phyloP scores from a whole-genome alignment of 2,113 vertebrate genomes.

The Gopherus evgoodei region DNA sequence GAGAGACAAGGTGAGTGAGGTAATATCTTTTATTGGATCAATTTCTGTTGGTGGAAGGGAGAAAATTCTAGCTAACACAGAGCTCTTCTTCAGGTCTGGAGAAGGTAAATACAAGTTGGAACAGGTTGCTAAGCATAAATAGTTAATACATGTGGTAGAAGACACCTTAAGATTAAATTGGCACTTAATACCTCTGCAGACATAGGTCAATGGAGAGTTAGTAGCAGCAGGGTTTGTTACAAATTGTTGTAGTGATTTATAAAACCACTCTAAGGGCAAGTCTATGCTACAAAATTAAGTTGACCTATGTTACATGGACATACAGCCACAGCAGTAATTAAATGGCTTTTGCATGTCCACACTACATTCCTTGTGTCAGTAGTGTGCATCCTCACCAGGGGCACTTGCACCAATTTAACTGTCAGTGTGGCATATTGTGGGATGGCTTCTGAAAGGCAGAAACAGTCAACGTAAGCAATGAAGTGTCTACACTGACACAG shows the following conservation, averaged over 20 bases:
- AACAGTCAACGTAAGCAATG: background rate
- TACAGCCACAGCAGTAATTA: background rate
- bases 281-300: background rate
- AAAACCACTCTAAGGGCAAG: background rate
- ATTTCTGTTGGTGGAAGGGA: background rate
- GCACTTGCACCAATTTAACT: background rate
- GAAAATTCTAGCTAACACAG: background rate
- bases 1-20: background rate
- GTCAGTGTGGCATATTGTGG: background rate
- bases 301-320: background rate
- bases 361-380: background rate
- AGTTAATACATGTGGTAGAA: background rate
- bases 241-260: background rate
- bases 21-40: background rate
- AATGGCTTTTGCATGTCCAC: background rate
- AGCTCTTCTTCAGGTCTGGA: background rate
- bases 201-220: background rate
- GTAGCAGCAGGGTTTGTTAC: background rate
- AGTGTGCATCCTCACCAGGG: too few species aligned
- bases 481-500: background rate
- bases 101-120: background rate
- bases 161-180: background rate
- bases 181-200: background rate
- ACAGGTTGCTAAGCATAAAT: background rate
- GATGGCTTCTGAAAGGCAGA: background rate